Conservation (phyloP, 2,888 invertebrate species). For the Spisula solida region DNA sequence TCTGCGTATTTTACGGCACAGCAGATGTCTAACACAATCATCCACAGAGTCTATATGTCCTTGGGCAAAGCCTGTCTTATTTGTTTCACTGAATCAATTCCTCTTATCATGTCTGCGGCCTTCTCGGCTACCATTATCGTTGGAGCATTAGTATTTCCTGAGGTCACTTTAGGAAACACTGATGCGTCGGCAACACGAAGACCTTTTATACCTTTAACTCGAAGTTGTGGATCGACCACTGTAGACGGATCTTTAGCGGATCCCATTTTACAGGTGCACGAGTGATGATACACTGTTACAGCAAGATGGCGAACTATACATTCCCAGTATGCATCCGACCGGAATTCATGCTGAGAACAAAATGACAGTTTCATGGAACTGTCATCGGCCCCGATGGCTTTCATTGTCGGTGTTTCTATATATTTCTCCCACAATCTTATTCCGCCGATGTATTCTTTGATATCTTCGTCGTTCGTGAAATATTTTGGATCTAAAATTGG, state of each 20-base stretch:
- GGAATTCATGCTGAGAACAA: constrained; percentile 52
- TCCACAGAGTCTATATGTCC: background rate
- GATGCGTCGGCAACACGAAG: constrained; percentile 47
- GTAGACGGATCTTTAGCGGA: constrained; percentile 31
- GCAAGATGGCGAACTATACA: constrained; percentile 55
- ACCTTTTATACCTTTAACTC: constrained; percentile 39
- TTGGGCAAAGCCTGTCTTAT: constrained; percentile 29
- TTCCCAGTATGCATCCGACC: constrained; percentile 66
- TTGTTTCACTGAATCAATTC: constrained; percentile 35
- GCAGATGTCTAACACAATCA: too few relatives aligned
- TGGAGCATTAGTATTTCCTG: constrained; percentile 49
- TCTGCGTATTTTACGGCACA: too few relatives aligned
- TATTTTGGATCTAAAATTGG: constrained; percentile 97
- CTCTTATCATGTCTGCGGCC: constrained; percentile 37
- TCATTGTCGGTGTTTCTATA: constrained; percentile 43
- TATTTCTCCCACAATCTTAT: constrained; percentile 50
- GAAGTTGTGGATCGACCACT: constrained; percentile 43
- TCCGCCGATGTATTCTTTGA: constrained; percentile 80
- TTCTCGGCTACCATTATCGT: constrained; percentile 41
- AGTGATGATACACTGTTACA: constrained; percentile 36
- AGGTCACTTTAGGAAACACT: constrained; percentile 32
- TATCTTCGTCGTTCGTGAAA: constrained; percentile 90
- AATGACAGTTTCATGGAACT: constrained; percentile 53
- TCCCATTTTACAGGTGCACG: constrained; percentile 53
- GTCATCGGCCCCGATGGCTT: constrained; percentile 33